These are phyloP conservation scores for Laticauda colubrina DNA, from an alignment of 2,113 vertebrate genomes.

Conservation along the genomic window DNA sequence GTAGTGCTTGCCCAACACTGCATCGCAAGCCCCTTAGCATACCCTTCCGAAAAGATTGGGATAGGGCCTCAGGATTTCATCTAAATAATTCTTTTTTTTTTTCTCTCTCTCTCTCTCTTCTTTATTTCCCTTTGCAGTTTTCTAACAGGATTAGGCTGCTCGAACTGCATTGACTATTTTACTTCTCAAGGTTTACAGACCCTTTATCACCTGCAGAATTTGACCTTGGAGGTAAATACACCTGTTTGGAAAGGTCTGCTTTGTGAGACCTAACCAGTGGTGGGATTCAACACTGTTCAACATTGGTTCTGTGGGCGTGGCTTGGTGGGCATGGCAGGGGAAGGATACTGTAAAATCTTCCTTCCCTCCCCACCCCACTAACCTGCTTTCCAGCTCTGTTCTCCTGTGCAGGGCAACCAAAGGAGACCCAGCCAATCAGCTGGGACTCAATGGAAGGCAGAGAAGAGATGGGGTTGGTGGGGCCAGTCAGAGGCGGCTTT, in stretches of 20 bases:
- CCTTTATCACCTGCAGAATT: conserved; percentile 95
- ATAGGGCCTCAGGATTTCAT: conserved; percentile 1
- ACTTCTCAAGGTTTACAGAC: conserved; percentile 95
- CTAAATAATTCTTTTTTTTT: conserved; percentile 37
- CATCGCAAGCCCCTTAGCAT: not conserved
- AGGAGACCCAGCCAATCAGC: no score
- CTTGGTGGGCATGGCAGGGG: not conserved
- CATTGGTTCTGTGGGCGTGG: no score
- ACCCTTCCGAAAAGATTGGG: not conserved
- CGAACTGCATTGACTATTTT: conserved; percentile 98
- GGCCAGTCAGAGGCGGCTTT: no score
- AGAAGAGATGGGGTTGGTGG: no score
- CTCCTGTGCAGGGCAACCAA: no score
- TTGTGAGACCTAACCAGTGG: no score
- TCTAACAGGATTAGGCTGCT: conserved; percentile 95
- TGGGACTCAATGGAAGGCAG: no score
- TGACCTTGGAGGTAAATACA: conserved; percentile 91
- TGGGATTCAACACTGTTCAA: no score
- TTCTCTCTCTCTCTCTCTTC: no score
- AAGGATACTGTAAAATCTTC: no score
- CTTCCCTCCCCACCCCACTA: no score
- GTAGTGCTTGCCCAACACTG: not conserved
- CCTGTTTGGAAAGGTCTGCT: conserved; percentile 29
- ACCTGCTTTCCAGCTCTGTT: no score
- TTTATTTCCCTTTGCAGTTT: conserved; percentile 82